A percentile compares a stretch with the other conserved stretches of the same genome.
These are phyloP conservation scores for Leptinotarsa tumamoca DNA, from an alignment of 2,888 invertebrate species.

Conservation along the genomic window DNA sequence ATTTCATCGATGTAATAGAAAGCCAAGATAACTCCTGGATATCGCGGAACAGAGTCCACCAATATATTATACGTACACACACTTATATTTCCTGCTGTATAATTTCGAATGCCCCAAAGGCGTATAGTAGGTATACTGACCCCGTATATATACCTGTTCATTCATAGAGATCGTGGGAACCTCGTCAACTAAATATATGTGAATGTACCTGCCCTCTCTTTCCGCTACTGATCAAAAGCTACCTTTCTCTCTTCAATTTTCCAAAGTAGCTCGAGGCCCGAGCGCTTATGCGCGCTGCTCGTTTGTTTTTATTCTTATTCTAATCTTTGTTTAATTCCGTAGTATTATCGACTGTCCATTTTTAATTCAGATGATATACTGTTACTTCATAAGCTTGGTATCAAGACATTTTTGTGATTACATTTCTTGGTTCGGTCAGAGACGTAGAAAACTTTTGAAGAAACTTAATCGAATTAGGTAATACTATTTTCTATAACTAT, in stretches of 20 bases:
- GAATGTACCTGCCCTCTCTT: constrained; percentile 48
- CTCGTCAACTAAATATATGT: constrained; percentile 48
- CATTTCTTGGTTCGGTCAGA: not conserved
- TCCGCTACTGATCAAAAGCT: constrained; percentile 33
- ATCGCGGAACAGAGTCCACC: constrained; percentile 11
- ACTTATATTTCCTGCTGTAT: constrained; percentile 53
- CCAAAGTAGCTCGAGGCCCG: constrained; percentile 33
- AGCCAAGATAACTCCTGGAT: constrained; percentile 17
- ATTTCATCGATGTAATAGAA: constrained; percentile 6
- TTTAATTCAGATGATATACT: constrained; percentile 30
- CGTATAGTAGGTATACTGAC: constrained; percentile 62
- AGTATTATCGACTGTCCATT: constrained; percentile 31
- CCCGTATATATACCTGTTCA: constrained; percentile 64
- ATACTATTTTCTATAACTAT: no score
- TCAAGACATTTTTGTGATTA: constrained; percentile 11
- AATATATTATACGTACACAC: constrained; percentile 30
- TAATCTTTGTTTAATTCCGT: constrained; percentile 31
- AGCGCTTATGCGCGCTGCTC: constrained; percentile 18
- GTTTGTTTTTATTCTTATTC: constrained; percentile 31
- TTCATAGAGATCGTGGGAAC: constrained; percentile 65
- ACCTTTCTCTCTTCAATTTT: constrained; percentile 44
- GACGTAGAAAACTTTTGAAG: not conserved
- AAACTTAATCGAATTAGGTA: not conserved
- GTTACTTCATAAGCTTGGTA: constrained; percentile 24
- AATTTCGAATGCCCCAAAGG: constrained; percentile 56